These are phyloP conservation scores for Philereme vetulata DNA, from an alignment of 2,888 invertebrate species.

Conservation along the genomic window DNA sequence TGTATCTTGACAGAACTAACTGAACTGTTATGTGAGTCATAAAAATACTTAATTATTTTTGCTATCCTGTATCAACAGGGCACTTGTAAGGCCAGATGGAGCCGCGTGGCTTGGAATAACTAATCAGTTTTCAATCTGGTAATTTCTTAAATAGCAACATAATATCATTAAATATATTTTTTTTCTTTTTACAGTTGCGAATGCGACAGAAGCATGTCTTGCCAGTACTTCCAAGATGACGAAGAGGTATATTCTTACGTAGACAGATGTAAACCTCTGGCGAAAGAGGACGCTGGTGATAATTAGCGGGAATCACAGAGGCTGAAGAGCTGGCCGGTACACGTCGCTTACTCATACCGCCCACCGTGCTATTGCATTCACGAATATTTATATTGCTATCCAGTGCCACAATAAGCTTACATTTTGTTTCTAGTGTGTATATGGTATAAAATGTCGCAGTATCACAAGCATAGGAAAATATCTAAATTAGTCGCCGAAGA, in stretches of 20 bases:
- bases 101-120: no score
- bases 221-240: constrained; percentile 46
- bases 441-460: no score
- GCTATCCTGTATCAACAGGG: no score
- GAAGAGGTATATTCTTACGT: constrained; percentile 28
- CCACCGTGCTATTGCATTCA: constrained; percentile 4
- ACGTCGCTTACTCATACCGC: constrained; percentile 9
- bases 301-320: neutral
- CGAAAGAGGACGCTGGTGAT: neutral
- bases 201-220: constrained; percentile 42
- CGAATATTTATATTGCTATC: constrained; percentile 4
- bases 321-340: neutral
- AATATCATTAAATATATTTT: no score
- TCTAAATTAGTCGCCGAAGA: no score
- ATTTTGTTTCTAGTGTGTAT: neutral
- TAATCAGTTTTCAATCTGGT: no score
- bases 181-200: constrained; percentile 51
- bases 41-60: no score
- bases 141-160: no score
- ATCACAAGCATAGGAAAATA: no score
- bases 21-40: no score
- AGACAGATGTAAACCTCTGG: constrained; percentile 44
- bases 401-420: constrained; percentile 6
- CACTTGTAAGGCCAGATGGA: no score
- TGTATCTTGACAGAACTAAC: no score